Evolutionary conservation across 1,140 invertebrate species (phyloP).

Genomic region (Brachionus plicatilis): DNA sequence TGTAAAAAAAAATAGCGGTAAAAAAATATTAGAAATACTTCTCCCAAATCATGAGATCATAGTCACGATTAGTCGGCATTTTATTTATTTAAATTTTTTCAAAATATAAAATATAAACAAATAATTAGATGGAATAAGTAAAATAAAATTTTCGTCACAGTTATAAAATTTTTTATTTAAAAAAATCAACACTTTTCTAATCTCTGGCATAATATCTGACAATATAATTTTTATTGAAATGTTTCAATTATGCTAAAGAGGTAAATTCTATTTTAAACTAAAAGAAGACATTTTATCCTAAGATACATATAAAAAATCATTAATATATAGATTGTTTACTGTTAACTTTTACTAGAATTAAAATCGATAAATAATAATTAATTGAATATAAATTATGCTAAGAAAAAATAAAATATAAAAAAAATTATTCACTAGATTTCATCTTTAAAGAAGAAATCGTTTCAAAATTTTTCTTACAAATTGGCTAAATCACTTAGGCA

Average conservation of each 20-base stretch:
- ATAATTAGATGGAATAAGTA: too few species aligned
- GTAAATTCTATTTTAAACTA: neutral
- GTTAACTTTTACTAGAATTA: neutral
- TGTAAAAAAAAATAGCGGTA: too few species aligned
- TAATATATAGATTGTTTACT: neutral
- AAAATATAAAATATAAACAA: too few species aligned
- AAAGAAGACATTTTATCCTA: neutral
- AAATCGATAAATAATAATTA: neutral
- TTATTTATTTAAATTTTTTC: too few species aligned
- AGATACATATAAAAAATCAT: neutral
- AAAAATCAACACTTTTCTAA: too few species aligned
- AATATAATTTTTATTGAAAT: too few species aligned
- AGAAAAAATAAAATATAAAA: neutral
- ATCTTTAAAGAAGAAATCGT: neutral
- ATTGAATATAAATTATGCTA: neutral
- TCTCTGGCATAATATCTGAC: too few species aligned
- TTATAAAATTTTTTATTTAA: too few species aligned
- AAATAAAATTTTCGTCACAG: too few species aligned
- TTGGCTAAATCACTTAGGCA: neutral
- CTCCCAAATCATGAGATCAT: too few species aligned
- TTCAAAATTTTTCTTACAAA: neutral
- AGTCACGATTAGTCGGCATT: too few species aligned
- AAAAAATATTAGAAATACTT: too few species aligned
- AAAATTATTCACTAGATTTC: neutral
- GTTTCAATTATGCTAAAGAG: neutral